Base-by-base conservation (phyloP, 1,140 invertebrate genomes). In the Drosophila parvula region DNA sequence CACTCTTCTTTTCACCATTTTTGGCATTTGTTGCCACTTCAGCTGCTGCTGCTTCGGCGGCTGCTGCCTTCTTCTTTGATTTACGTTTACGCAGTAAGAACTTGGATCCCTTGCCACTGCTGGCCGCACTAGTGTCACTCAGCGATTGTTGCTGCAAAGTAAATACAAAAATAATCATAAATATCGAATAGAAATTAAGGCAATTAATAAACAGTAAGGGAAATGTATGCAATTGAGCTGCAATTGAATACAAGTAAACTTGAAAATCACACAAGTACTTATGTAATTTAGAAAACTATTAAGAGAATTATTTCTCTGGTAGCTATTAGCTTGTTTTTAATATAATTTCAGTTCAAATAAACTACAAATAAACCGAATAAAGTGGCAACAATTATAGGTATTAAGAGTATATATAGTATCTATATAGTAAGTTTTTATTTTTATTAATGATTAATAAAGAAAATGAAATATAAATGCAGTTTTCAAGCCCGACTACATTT, bases 61-160 rank as follows among this genome's bases (percentile, higher is more conserved):
- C n/a, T 41, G 59, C 40, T 10, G 44, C 9, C 57, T 74, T 65
- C 74, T 83, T 88, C 64, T 79, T 80, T 36, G 81, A 88, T 78
- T 86, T 88, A 48, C 74, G 74, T 62, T 85, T 88, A 70, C 80
- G 83, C 65, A 91, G 57, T 40, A 88, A 76, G 80, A 91, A 82
- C 63, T 79, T 91, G 70, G 75, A 71, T 43, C 79, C 82, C 68
- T 90, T 90, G 68, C 78, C 79, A 38, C 74, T 88, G 61, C 76
- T 89, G 65, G 77, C 83, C 22, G 90, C 79, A 62, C 90, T 88
- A 18, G 90, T 88, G 65, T 91, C 82, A 65, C 90, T 91, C 62
- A 80, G 68, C 44, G 82, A 91, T 77, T 80, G 82, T 74, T 90
- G 78, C 79, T 88, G 58, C 47, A 67, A 36, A 55, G 5, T 14